Evolutionary conservation across 2,113 vertebrate genomes (phyloP), one percentile per base, ranked within the genome.

Genomic region (Phrynocephalus versicolor): DNA sequence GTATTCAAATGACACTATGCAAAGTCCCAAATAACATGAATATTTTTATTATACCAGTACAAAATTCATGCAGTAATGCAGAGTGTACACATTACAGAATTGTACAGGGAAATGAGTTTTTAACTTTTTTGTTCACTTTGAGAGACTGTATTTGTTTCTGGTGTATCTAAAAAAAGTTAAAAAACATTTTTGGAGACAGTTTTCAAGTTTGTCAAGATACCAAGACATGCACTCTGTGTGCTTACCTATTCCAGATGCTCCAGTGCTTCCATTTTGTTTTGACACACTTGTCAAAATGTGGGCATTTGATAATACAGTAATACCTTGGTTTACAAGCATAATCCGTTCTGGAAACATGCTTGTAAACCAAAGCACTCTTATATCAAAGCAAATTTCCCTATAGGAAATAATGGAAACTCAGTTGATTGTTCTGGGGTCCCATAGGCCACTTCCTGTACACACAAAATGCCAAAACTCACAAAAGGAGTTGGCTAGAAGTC

Each of bases 21-120:
- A 79, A 58, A 71, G 70, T 79, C 65, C n/a, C 35, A 70, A 71
- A 62, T 33, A 72, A 30, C 57, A 72, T 71, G 14, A 79, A 62
- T 79, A 79, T 79, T 85, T 79, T 79, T 69, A 71, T 79, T 71
- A 62, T 60, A 79, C 27, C 37, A 45, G 27, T 62, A 33, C 14
- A 51, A 82, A 82, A 55, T 57, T 71, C 65, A 82, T 37, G 37
- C 13, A 35, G 33, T 14, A 37, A 25, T 45, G 27, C 35, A 1
- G 23, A 37, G 51, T 70, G 19, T 35, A 3, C 35, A n/a, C 18
- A 60, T 13, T 71, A 16, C 64, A 71, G 16, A 60, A 12, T 8
- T 41, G 67, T 67, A 79, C 23, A 39, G 57, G 67, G 27, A 85
- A 23, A 69, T 79, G 13, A 70, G 41, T 78, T 39, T 18, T 41